Base-by-base conservation (phyloP, 2,888 invertebrate genomes). In the Brachylomia viminalis region DNA sequence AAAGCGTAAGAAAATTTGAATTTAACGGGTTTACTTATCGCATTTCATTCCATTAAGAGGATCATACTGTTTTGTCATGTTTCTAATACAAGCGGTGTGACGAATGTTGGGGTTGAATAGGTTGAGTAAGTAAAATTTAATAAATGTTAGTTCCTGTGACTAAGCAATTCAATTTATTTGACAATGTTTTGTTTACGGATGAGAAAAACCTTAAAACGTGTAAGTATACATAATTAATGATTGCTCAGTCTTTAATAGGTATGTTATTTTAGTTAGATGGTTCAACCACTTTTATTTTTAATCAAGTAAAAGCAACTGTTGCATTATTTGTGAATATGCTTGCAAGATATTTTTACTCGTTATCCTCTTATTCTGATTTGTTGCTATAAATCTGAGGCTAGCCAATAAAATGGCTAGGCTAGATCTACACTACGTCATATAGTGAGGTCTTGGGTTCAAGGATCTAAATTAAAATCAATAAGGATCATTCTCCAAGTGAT, bases 381-480 rank as follows among this genome's bases (percentile, higher is more conserved):
- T 72, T 64, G n/a, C 74, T 64, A 70, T 71, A 62, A 30, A 17
- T 66, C 23, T 67, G 62, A 68, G 27, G 17, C 83, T 56, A 77
- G 52, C 23, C 58, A 58, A 64, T 62, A 74, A 70, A 79, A 47
- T 74, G 70, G 66, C 27, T 64, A 74, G 58, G 47, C 70, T 67
- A 45, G 42, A 65, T 72, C n/a, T 72, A 23, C 7, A 72, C 47
- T 68, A 70, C 67, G 82, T 69, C 69, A 45, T 67, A 62, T 2
- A 65, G 68, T 45, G 72, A 54, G 79, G 67, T 79, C 72, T 49
- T 42, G 77, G 45, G 70, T 78, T 69, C 82, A 85, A 85, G 77
- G 85, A 81, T 70, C 52, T 49, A 77, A 72, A 83, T 82, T 83
- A 64, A 85, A 85, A 82, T 85, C 82, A 77, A 85, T 85, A 85